Percentiles rank a stretch among this genome's conserved stretches.
phyloP scores from a whole-genome alignment of 2,888 invertebrate species.

The Nudaria mundana region DNA sequence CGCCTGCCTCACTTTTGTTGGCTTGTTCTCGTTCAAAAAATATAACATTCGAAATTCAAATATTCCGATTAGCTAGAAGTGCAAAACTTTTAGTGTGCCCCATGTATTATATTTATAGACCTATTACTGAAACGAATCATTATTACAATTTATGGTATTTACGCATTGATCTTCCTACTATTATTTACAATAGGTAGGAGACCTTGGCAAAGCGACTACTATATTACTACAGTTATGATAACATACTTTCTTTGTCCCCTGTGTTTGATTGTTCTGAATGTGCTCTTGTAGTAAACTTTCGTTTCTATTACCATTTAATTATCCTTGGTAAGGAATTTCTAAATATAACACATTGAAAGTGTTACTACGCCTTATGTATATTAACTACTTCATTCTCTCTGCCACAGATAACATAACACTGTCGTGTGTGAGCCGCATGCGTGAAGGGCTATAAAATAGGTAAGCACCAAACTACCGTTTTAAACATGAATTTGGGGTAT shows the following conservation, averaged over 20 bases:
- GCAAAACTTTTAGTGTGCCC: too few relatives aligned
- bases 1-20: too few relatives aligned
- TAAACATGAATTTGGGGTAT: too few relatives aligned
- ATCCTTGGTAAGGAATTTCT: background rate
- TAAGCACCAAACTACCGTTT: too few relatives aligned
- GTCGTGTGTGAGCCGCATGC: too few relatives aligned
- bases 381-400: background rate
- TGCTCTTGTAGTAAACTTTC: background rate
- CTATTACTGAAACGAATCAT: background rate
- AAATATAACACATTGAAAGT: background rate
- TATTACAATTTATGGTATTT: background rate
- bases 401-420: too few relatives aligned
- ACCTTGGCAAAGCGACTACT: conserved; percentile 39
- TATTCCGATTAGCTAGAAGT: too few relatives aligned
- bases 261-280: background rate
- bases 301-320: background rate
- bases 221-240: conserved; percentile 37
- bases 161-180: background rate
- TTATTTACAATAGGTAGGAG: conserved; percentile 15
- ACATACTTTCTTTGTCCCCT: conserved; percentile 41
- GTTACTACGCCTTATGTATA: background rate
- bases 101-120: too few relatives aligned
- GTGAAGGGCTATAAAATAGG: too few relatives aligned
- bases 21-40: too few relatives aligned
- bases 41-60: too few relatives aligned